A percentile compares a stretch with the other conserved stretches of the same genome.
Conservation (phyloP, 2,888 invertebrate species). For the Spodoptera exigua region DNA sequence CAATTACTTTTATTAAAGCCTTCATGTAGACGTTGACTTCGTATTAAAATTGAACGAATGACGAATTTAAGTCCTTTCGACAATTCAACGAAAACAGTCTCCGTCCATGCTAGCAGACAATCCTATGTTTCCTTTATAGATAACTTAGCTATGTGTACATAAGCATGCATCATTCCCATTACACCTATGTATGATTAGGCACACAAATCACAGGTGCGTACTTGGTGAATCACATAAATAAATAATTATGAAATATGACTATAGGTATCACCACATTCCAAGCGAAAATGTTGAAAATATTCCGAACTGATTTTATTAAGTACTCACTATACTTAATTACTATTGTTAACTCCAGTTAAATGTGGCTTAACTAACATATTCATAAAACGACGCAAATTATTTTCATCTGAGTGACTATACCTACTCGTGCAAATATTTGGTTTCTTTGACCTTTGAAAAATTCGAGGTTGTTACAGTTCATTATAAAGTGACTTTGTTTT, state of each 20-base stretch:
- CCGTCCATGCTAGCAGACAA: too few species aligned
- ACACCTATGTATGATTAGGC: background rate
- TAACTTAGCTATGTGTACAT: background rate
- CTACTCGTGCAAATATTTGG: conserved; percentile 7
- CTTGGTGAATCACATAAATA: conserved; percentile 35
- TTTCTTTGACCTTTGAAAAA: conserved; percentile 1
- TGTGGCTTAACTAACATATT: conserved; percentile 16
- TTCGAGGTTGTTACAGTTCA: too few species aligned
- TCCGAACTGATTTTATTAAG: conserved; percentile 5
- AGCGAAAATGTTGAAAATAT: conserved; percentile 1
- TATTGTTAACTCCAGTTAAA: conserved; percentile 35
- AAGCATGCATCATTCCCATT: background rate
- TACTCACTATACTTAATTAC: conserved; percentile 18
- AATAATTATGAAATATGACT: conserved; percentile 11
- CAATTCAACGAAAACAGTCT: too few species aligned
- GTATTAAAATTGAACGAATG: too few species aligned
- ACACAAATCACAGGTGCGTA: conserved; percentile 17
- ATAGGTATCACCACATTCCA: conserved; percentile 7
- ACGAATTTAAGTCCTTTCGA: too few species aligned
- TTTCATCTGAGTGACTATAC: background rate
- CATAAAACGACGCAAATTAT: conserved; percentile 18
- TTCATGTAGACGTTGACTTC: too few species aligned
- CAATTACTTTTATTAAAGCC: too few species aligned
- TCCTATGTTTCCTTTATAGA: background rate
- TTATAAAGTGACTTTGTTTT: too few species aligned